phyloP scores from a whole-genome alignment of 1,140 invertebrate genomes.

The Eumeta japonica region DNA sequence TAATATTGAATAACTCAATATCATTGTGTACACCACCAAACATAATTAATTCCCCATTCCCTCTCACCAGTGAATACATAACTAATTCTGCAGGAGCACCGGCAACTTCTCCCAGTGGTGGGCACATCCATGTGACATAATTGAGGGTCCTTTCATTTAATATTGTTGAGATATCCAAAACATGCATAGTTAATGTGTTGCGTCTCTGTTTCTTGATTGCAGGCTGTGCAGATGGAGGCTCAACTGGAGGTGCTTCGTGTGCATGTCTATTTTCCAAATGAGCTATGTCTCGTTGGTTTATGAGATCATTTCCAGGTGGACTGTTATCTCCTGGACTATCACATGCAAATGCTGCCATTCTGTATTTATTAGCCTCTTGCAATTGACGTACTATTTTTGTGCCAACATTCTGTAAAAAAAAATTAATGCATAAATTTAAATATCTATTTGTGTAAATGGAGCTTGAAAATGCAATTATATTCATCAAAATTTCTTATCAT shows the following conservation, averaged over 20 bases:
- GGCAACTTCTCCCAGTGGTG: conserved; percentile 61
- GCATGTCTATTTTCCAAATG: conserved; percentile 46
- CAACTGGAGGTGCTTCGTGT: conserved; percentile 18
- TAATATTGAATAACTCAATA: conserved; percentile 51
- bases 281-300: conserved; percentile 49
- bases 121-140: conserved; percentile 75
- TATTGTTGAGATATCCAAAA: conserved; percentile 80
- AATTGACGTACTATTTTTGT: conserved; percentile 51
- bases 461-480: too few relatives aligned
- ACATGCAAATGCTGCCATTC: conserved; percentile 62
- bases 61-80: conserved; percentile 84
- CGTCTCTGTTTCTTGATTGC: conserved; percentile 51
- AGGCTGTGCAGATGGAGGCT: conserved; percentile 25
- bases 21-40: conserved; percentile 92
- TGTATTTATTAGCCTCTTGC: conserved; percentile 57
- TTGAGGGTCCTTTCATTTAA: conserved; percentile 62
- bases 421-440: too few relatives aligned
- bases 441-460: too few relatives aligned
- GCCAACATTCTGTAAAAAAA: conserved; percentile 46
- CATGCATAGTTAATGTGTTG: conserved; percentile 77
- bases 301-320: conserved; percentile 41
- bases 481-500: too few relatives aligned
- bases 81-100: conserved; percentile 85
- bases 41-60: conserved; percentile 88
- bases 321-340: conserved; percentile 45